A percentile compares a stretch with the other conserved stretches of the same genome.
Evolutionary conservation across 37 sponge, comb jelly and placozoan species (phyloP).

Genomic region (Beroe ovata): DNA sequence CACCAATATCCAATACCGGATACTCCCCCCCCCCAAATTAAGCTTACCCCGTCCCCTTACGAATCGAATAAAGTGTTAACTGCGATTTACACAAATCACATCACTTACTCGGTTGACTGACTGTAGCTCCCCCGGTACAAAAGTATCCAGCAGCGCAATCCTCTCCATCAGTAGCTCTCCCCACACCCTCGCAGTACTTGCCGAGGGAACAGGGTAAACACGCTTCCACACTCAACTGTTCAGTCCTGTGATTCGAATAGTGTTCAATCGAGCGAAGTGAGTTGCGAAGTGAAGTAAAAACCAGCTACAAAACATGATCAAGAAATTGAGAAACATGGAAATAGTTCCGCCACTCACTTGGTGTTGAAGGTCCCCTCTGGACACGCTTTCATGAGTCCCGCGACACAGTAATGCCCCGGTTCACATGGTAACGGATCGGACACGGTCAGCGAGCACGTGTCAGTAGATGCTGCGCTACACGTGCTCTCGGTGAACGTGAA

Average conservation of each 20-base stretch:
- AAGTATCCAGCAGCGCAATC: constrained; percentile 38
- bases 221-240: neutral
- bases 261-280: no score
- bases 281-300: no score
- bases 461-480: neutral
- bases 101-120: constrained; percentile 23
- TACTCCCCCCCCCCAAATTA: no score
- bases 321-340: no score
- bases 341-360: constrained; percentile 4
- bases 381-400: constrained; percentile 1
- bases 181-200: constrained; percentile 17
- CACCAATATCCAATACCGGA: no score
- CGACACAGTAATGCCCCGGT: constrained; percentile 33
- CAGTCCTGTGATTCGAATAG: constrained; percentile 23
- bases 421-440: constrained; percentile 23
- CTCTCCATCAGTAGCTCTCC: neutral
- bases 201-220: constrained; percentile 39
- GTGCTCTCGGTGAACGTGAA: constrained; percentile 16
- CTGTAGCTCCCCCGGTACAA: constrained; percentile 23
- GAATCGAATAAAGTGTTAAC: no score
- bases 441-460: neutral
- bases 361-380: constrained; percentile 41
- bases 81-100: no score
- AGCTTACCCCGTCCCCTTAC: no score
- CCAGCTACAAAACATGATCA: no score